Base-by-base conservation (phyloP, 2,797 vertebrate species). In the Margarornis squamiger region DNA sequence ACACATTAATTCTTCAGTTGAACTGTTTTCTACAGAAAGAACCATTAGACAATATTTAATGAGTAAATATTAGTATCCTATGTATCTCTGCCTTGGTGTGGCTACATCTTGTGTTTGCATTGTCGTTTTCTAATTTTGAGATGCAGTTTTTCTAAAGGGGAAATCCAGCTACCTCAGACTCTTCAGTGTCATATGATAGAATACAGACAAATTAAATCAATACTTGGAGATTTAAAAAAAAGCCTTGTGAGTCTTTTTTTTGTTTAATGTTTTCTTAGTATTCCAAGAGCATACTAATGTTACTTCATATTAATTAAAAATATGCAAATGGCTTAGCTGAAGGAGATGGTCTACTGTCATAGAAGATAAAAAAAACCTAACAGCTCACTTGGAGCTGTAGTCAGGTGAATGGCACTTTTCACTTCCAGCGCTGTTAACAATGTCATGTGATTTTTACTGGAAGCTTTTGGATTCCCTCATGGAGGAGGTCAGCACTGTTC, bases 251-350 rank as follows among this genome's bases (percentile, higher is more conserved):
- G 24, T 70, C 9, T 75, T 88, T 43, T 43, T 83, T 74, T 58
- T 81, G 46, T 80, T 76, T 85, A 86, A 18, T 32, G 9, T 70
- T 84, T 86, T 32, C 19, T 88, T 68, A 70, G 48, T 84, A 90
- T 90, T 96, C 70, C 62, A 34, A 70, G 67, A 86, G 24, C 83
- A 59, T 88, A 41, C 45, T 73, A 51, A 52, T 68, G 23, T 51
- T 93, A 41, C 29, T 92, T 96, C 46, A 41, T 73, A 39, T 84
- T 93, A 91, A 93, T 94, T 95, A 92, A 90, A 86, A 86, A 59
- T 88, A 84, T 93, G 90, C 79, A 92, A 90, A 94, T 85, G 1
- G 5, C 9, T 65, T 66, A 81, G 70, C 51, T 88, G 77, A 92
- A 95, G 76, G 77, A 93, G 48, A 34, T 48, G 46, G 30, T 68